Evolutionary conservation across 2,797 vertebrate species (phyloP).

Genomic region (Gouania willdenowi): DNA sequence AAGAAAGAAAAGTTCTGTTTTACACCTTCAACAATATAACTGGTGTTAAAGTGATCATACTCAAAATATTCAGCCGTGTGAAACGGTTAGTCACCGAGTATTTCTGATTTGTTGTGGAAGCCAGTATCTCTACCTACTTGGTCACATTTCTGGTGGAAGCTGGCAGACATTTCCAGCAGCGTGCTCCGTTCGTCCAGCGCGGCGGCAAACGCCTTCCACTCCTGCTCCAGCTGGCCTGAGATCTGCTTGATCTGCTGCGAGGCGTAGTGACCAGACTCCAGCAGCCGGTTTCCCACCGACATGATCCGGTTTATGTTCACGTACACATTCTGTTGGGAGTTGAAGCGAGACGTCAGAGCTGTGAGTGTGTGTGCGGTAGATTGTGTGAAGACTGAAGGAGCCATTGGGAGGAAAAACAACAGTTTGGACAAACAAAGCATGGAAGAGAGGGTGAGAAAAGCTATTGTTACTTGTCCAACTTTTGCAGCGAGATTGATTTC

Average conservation of each 20-base stretch:
- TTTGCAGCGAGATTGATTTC: constrained; percentile 12
- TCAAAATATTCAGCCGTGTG: too few relatives aligned
- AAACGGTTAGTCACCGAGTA: too few relatives aligned
- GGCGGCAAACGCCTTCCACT: constrained; percentile 97
- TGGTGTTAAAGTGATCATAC: too few relatives aligned
- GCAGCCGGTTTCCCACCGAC: constrained; percentile 94
- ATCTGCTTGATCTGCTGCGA: constrained; percentile 99
- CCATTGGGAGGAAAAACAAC: neutral
- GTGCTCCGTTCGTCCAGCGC: constrained; percentile 97
- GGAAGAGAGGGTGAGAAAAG: neutral
- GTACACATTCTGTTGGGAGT: constrained; percentile 98
- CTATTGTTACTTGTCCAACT: constrained; percentile 7
- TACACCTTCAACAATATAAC: too few relatives aligned
- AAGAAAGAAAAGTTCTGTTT: too few relatives aligned
- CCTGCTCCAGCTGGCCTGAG: constrained; percentile 92
- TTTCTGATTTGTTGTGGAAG: too few relatives aligned
- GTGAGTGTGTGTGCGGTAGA: neutral
- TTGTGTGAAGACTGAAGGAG: neutral
- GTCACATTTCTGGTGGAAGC: constrained; percentile 97
- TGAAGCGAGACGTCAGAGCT: neutral
- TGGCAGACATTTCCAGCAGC: constrained; percentile 93
- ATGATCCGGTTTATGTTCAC: constrained; percentile 99
- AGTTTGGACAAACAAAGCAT: neutral
- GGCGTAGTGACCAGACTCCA: constrained; percentile 96
- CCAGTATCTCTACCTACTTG: constrained; percentile 73